phyloP scores from a whole-genome alignment of 2,797 vertebrate genomes.

The Pantherophis vulpinus region DNA sequence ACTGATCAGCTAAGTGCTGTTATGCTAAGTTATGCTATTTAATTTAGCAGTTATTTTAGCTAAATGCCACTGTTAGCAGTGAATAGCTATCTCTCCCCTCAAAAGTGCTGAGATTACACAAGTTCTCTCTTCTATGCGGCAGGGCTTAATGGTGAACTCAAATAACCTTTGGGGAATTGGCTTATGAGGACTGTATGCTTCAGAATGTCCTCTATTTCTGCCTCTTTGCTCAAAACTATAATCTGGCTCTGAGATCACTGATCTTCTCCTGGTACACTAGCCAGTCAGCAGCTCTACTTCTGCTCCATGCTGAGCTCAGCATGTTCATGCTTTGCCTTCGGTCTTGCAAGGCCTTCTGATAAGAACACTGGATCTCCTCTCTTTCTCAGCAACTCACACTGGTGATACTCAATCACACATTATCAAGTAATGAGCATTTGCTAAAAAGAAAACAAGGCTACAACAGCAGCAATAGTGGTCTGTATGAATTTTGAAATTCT shows the following conservation, averaged over 20 bases:
- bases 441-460: background rate
- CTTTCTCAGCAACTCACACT: background rate
- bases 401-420: background rate
- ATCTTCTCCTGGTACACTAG: background rate
- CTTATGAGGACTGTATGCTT: background rate
- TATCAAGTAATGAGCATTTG: background rate
- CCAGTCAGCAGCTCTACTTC: background rate
- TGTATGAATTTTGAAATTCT: conserved; percentile 10
- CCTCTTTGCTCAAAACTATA: background rate
- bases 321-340: background rate
- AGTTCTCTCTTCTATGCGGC: background rate
- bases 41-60: background rate
- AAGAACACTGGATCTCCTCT: background rate
- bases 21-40: background rate
- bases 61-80: background rate
- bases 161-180: background rate
- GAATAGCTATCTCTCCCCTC: background rate
- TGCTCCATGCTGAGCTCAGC: background rate
- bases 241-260: background rate
- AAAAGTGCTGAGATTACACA: background rate
- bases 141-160: background rate
- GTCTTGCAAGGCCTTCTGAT: background rate
- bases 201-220: background rate
- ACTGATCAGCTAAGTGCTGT: background rate
- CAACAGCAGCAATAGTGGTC: background rate